phyloP scores from a whole-genome alignment of 2,888 invertebrate species.

The Byasa hedistus region DNA sequence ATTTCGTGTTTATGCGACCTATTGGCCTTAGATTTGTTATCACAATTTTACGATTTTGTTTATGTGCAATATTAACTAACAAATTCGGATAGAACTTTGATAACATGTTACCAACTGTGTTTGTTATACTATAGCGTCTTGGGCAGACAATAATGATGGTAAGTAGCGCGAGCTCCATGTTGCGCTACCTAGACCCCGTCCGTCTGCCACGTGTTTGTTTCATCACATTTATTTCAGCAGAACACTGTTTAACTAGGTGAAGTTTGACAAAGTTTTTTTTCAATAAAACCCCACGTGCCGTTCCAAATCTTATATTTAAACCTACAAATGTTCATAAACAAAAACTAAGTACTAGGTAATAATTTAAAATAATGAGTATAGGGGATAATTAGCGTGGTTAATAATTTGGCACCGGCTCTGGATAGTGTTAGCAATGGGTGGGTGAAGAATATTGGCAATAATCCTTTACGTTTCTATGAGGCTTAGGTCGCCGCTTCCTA shows the following conservation, averaged over 20 bases:
- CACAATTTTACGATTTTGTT: slow-evolving; percentile 1
- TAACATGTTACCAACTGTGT: no score
- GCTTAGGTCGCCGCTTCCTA: neutral
- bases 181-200: no score
- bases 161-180: no score
- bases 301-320: slow-evolving; percentile 3
- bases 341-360: slow-evolving; percentile 4
- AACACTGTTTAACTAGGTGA: no score
- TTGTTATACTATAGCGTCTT: no score
- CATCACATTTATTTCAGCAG: no score
- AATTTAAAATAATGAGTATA: slow-evolving; percentile 24
- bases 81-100: no score
- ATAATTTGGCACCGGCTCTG: slow-evolving; percentile 33
- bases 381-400: slow-evolving; percentile 1
- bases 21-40: slow-evolving; percentile 10
- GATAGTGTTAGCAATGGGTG: neutral
- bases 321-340: slow-evolving; percentile 5
- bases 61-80: neutral
- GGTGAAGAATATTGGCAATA: neutral
- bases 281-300: neutral
- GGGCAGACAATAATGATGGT: no score
- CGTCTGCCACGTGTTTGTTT: no score
- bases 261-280: neutral
- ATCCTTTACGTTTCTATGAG: neutral
- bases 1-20: slow-evolving; percentile 13